Base-by-base conservation (phyloP, 2,113 vertebrate species). In the Chitala chitala region DNA sequence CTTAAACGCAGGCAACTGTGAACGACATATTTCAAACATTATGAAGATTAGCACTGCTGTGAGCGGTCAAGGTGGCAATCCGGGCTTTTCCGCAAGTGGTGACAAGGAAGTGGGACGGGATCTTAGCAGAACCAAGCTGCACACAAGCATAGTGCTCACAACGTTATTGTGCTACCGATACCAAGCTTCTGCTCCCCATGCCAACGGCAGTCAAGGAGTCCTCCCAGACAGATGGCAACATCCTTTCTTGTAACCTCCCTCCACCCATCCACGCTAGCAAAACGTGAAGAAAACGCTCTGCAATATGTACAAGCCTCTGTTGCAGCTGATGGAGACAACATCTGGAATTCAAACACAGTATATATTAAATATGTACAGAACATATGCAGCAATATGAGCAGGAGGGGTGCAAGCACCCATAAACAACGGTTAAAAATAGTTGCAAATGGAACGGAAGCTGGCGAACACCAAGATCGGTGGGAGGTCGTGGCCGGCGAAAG, bases 341-440 rank as follows among this genome's bases (percentile, higher is more conserved):
- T n/a, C n/a, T n/a, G n/a, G n/a, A n/a, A n/a, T n/a, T n/a, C n/a
- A n/a, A n/a, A n/a, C n/a, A n/a, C n/a, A n/a, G n/a, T n/a, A n/a
- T n/a, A n/a, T n/a, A n/a, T n/a, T n/a, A n/a, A n/a, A n/a, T n/a
- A n/a, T n/a, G n/a, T n/a, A 26, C 36, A 31, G 53, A 20, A 44
- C 4, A 76, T 55, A 54, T 26, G 63, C 20, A 48, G 54, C 76
- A 80, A 87, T 82, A 80, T 79, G 82, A 83, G 82, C 74, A 17
- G 20, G 20, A 24, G 20, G 29, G 56, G 33, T 31, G 26, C 7
- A 12, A 59, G 83, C 75, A 69, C 78, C 51, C 22, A 72, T 65
- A 78, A 80, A 36, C 26, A 26, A 66, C 73, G 80, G 8, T 75
- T 64, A 80, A 86, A 85, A 86, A 85, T 81, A 84, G 75, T 69